Evolutionary conservation across 1,140 invertebrate genomes (phyloP).

Genomic region (Paracyclopina nana): DNA sequence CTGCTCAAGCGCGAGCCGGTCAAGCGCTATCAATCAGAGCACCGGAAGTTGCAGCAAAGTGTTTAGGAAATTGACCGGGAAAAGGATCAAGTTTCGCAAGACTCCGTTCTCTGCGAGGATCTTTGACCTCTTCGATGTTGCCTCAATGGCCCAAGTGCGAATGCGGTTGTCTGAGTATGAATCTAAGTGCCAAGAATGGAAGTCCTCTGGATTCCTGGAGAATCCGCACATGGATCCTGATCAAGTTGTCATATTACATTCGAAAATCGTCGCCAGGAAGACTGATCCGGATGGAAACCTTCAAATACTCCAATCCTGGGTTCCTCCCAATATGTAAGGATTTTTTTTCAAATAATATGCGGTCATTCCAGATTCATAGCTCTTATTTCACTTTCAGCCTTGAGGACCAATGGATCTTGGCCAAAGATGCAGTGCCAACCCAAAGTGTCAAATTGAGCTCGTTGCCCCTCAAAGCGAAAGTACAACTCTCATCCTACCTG

Average conservation of each 20-base stretch:
- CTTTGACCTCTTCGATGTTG: slow-evolving; percentile 14
- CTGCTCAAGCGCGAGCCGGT: too few relatives aligned
- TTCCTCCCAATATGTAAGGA: not conserved
- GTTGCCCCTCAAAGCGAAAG: not conserved
- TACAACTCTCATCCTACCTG: not conserved
- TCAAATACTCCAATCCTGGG: not conserved
- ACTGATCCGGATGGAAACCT: not conserved
- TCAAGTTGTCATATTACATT: too few relatives aligned
- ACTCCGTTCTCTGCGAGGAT: not conserved
- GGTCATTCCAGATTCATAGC: too few relatives aligned
- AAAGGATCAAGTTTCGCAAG: not conserved
- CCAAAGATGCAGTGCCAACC: not conserved
- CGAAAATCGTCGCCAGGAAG: not conserved
- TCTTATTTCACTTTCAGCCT: not conserved
- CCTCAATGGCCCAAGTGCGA: slow-evolving; percentile 7
- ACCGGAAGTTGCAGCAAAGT: not conserved
- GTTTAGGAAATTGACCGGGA: not conserved
- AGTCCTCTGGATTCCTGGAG: too few relatives aligned
- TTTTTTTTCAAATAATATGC: too few relatives aligned
- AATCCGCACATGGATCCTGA: too few relatives aligned
- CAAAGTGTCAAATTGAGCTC: not conserved
- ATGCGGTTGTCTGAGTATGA: too few relatives aligned
- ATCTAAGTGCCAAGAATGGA: too few relatives aligned
- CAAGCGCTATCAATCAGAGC: not conserved
- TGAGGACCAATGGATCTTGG: not conserved